Evolutionary conservation across 2,888 invertebrate species (phyloP), one percentile per base, ranked within the genome.

Genomic region (Oscheius myriophilus): DNA sequence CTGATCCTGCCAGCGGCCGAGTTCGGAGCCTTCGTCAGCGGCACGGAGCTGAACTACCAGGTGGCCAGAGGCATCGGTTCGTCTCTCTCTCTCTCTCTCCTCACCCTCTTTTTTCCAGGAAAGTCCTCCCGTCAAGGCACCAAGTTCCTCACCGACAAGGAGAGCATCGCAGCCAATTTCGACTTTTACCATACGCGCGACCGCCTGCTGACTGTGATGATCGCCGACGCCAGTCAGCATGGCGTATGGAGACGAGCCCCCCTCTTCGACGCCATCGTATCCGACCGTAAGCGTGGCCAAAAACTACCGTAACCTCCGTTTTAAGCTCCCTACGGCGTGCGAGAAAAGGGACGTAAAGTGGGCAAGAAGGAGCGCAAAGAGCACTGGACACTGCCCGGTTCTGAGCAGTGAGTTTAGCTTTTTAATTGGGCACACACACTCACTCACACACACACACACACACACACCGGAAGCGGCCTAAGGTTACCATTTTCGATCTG

Each of bases 321-420:
- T 89, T 1, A 86, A 96, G 96, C 97, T 25, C 98, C 98, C 0
- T 98, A 98, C 89, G 98, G 98, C 41, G 94, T 98, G 33, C 89
- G 98, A 72, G 98, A 98, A 89, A 91, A 95, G 0, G 93, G 93
- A 0, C 93, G 93, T 88, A 92, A 92, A 87, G 91, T 95, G 53
- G 95, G 93, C 39, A 84, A 67, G 46, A 78, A 84, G 71, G 69
- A 78, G 63, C 43, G 74, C 11, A 80, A 82, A 65, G 72, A 72
- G 9, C 69, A 76, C 58, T 81, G 80, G 80, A 76, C 71, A 0
- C 55, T 73, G 33, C 73, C 78, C n/a, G 67, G 61, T n/a, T 25
- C 86, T 6, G 79, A 71, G 62, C 67, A 66, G 71, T 70, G 0
- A 62, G 51, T 64, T 49, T 69, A 59, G 42, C 54, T 51, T 53